Evolutionary conservation across 1,140 invertebrate genomes (phyloP).

Genomic region (Cydia splendana): DNA sequence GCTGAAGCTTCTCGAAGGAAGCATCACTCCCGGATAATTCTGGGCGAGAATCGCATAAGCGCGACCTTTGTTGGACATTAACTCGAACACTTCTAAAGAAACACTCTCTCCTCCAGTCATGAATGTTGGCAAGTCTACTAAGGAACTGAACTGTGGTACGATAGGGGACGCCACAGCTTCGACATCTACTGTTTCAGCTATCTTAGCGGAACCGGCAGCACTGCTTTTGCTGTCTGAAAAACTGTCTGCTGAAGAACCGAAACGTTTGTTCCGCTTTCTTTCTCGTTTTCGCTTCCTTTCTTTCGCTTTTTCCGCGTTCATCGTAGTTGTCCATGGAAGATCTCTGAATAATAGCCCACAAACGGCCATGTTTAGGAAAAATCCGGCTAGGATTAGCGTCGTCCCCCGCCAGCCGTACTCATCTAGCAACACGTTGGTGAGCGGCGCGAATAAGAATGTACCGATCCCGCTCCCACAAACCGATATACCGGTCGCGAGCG

Average conservation of each 20-base stretch:
- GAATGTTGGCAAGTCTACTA: conserved; percentile 91
- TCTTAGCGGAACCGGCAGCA: conserved; percentile 79
- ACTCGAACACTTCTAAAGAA: conserved; percentile 86
- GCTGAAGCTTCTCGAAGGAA: conserved; percentile 86
- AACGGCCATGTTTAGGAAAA: conserved; percentile 92
- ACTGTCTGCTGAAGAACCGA: conserved; percentile 83
- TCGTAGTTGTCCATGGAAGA: conserved; percentile 86
- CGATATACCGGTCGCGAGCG: conserved; percentile 95
- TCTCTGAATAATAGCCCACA: conserved; percentile 93
- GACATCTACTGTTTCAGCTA: conserved; percentile 67
- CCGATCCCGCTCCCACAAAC: conserved; percentile 95
- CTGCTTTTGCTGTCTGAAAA: conserved; percentile 85
- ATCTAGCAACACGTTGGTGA: conserved; percentile 88
- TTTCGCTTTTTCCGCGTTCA: conserved; percentile 82
- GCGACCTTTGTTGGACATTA: conserved; percentile 85
- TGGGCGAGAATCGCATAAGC: conserved; percentile 86
- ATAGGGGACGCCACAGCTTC: conserved; percentile 61
- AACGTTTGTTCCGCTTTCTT: conserved; percentile 81
- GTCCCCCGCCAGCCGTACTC: conserved; percentile 93
- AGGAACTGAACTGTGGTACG: conserved; percentile 85
- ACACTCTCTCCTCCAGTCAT: conserved; percentile 88
- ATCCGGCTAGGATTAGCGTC: conserved; percentile 89
- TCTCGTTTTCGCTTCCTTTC: conserved; percentile 82
- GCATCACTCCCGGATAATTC: conserved; percentile 87
- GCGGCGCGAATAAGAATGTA: conserved; percentile 94